These are phyloP conservation scores for Oligia latruncula DNA, from an alignment of 2,888 invertebrate genomes.

Conservation along the genomic window DNA sequence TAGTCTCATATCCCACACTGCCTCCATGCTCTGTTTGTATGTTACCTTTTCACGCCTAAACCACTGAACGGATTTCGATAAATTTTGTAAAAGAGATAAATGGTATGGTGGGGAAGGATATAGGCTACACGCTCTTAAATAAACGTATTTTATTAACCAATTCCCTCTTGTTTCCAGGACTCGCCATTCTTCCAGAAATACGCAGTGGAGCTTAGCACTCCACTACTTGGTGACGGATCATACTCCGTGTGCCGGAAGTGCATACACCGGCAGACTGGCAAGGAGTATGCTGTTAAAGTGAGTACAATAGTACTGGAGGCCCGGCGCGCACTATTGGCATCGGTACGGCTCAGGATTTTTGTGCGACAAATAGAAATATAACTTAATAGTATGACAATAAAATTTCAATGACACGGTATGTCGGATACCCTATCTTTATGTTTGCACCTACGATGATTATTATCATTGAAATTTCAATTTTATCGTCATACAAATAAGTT, in stretches of 20 bases:
- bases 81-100: neutral
- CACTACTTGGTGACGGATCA: constrained; percentile 96
- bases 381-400: too few relatives aligned
- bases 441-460: too few relatives aligned
- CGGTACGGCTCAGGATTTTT: too few relatives aligned
- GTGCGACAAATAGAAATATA: too few relatives aligned
- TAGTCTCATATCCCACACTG: neutral
- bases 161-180: constrained; percentile 86
- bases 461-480: too few relatives aligned
- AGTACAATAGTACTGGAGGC: constrained; percentile 73
- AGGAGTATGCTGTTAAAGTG: constrained; percentile 97
- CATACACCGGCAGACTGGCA: constrained; percentile 92
- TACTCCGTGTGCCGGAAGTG: constrained; percentile 97
- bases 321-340: too few relatives aligned
- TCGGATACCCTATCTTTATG: too few relatives aligned
- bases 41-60: neutral
- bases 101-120: too few relatives aligned
- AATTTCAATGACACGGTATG: too few relatives aligned
- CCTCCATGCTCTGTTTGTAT: neutral
- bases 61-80: neutral
- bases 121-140: neutral
- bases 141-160: neutral
- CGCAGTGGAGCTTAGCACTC: constrained; percentile 91
- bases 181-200: constrained; percentile 97
- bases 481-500: too few relatives aligned